Base-by-base conservation (phyloP, 2,113 vertebrate genomes). In the Corvus hawaiiensis region DNA sequence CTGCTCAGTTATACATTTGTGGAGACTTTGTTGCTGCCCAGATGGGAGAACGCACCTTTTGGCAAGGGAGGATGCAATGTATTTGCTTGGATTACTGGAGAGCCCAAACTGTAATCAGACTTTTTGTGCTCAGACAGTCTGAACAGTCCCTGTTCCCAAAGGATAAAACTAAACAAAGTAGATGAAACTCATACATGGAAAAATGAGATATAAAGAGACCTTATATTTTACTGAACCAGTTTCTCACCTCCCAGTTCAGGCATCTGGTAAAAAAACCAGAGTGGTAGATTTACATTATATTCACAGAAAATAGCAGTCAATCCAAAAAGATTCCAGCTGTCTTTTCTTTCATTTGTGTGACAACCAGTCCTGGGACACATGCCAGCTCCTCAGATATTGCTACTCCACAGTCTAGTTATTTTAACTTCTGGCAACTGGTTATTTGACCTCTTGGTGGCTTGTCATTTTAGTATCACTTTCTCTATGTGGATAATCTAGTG, bases 351-450 rank as follows among this genome's bases (percentile, higher is more conserved):
- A 58, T 58, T 95, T 89, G 62, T 91, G 81, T 94, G 87, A 96
- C 83, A 97, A 94, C 84, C 86, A 96, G 79, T 79, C 94, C 96
- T 95, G 97, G 97, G 96, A 97, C 84, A 82, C 33, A 67, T 11
- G 96, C 97, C 96, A 97, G 88, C 73, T 89, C 74, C 93, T 97
- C 84, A 95, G 83, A 96, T 88, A 95, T 74, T 93, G 95, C 93
- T 96, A 85, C 93, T 95, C 92, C 67, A 62, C 90, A 94, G 72
- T 41, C 84, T 87, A 91, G 94, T 97, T 96, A 92, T 95, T 96
- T 94, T 96, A 95, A 95, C 96, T 94, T 97, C 94, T 97, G 97
- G 93, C 90, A 98, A 87, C 85, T 96, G 95, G 96, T 97, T 97
- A 92, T 88, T 97, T 96, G 93, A 97, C 97, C 97, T 96, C 94